Percentiles rank a stretch among this genome's conserved stretches.
Conservation (phyloP, 2,113 vertebrate species). For the Hippopotamus amphibius region DNA sequence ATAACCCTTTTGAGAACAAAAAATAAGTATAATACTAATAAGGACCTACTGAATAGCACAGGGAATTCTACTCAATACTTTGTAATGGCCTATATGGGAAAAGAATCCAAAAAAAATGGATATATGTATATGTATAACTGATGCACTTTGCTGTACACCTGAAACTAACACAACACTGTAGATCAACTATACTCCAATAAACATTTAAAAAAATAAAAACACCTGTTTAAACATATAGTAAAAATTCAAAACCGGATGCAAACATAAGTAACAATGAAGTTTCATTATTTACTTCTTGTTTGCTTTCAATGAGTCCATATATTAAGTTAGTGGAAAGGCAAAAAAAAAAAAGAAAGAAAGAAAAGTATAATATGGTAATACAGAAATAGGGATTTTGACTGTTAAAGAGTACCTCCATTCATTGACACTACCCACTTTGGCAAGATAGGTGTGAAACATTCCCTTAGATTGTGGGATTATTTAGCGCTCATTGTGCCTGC, state of each 20-base stretch:
- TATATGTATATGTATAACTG: neutral
- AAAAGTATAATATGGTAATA: neutral
- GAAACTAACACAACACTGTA: neutral
- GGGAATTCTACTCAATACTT: neutral
- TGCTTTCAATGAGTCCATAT: neutral
- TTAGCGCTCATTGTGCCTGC: constrained; percentile 52
- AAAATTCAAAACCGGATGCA: neutral
- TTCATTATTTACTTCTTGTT: neutral
- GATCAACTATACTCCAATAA: neutral
- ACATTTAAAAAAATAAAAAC: neutral
- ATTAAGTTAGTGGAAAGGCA: neutral
- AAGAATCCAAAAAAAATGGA: neutral
- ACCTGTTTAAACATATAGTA: neutral
- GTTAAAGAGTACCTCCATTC: neutral
- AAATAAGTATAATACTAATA: neutral
- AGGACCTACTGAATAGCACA: neutral
- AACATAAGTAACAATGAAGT: neutral
- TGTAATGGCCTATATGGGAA: neutral
- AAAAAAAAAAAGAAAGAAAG: neutral
- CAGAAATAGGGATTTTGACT: neutral
- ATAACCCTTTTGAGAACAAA: neutral
- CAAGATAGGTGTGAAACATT: constrained; percentile 60
- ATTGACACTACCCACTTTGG: constrained; percentile 8
- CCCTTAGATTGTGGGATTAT: constrained; percentile 46
- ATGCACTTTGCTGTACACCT: neutral